Evolutionary conservation across 2,888 invertebrate species (phyloP).

Genomic region (Stenolophus ochropezus): DNA sequence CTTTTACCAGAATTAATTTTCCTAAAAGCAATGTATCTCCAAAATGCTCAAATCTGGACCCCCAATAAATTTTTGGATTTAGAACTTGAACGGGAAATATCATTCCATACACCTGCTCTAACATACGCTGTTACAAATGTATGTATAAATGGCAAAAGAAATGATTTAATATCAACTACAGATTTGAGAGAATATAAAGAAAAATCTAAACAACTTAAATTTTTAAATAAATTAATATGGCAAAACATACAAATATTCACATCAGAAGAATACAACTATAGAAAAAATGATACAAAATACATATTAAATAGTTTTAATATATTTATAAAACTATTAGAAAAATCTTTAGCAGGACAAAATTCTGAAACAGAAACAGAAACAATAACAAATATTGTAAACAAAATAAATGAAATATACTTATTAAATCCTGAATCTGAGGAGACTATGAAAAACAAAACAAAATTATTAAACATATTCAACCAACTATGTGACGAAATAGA

Average conservation of each 20-base stretch:
- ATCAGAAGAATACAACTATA: slow-evolving; percentile 70
- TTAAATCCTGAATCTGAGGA: slow-evolving; percentile 56
- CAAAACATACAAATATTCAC: slow-evolving; percentile 77
- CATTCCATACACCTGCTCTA: slow-evolving; percentile 38
- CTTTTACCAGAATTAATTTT: slow-evolving; percentile 66
- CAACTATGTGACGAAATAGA: slow-evolving; percentile 59
- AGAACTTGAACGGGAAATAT: slow-evolving; percentile 17
- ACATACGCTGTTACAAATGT: slow-evolving; percentile 45
- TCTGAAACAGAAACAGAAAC: slow-evolving; percentile 10
- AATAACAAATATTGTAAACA: slow-evolving; percentile 57
- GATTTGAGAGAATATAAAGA: slow-evolving; percentile 75
- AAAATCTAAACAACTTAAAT: slow-evolving; percentile 74
- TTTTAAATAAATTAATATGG: slow-evolving; percentile 77
- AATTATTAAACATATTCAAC: slow-evolving; percentile 62
- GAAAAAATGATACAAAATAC: slow-evolving; percentile 64
- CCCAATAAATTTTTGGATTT: slow-evolving; percentile 25
- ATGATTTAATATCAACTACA: slow-evolving; percentile 70
- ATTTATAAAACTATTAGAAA: slow-evolving; percentile 62
- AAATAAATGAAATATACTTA: slow-evolving; percentile 61
- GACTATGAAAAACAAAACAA: slow-evolving; percentile 60
- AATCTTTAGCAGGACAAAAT: slow-evolving; percentile 51
- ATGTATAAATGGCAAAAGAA: slow-evolving; percentile 62
- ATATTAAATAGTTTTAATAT: slow-evolving; percentile 62
- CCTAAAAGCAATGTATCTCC: slow-evolving; percentile 42
- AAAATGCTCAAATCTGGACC: slow-evolving; percentile 18